Evolutionary conservation across 2,797 vertebrate genomes (phyloP), one percentile per base, ranked within the genome.

Genomic region (Esox masquinongy): DNA sequence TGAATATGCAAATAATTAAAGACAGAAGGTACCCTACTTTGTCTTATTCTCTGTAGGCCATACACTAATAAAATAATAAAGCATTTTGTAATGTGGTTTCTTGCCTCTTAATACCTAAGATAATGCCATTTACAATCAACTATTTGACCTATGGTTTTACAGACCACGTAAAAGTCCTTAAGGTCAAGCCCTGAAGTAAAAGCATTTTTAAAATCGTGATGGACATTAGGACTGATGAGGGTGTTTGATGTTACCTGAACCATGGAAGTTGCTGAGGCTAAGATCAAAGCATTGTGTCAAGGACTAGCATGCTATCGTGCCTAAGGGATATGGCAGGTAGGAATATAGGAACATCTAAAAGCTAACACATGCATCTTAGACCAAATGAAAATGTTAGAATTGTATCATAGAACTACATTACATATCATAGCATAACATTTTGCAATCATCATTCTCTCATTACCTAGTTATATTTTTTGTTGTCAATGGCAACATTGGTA

Each of bases 231-330:
- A 50, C 69, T 29, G 43, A 29, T 50, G 24, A 70, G 51, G 22
- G 22, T 3, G 43, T 70, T 56, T 72, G 50, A 72, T 34, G 70
- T 53, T 24, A 34, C 26, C 22, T 56, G 15, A 31, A 56, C 51
- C 26, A 34, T 56, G 51, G 49, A 34, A 19, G 15, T 5, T 70
- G 47, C 29, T 59, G 19, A 72, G 19, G 51, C 29, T 12, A 17
- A 72, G 17, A 39, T 61, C 51, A 72, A 36, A 72, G 50, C 70
- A 36, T 50, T 12, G 51, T 59, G 29, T 56, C 51, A 56, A 31
- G 31, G 53, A 36, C n/a, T 36, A 19, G 50, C 70, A 56, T 72
- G 17, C 4, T 12, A 19, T 19, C 1, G 5, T 16, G 24, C 22
- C 53, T 61, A 61, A 53, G 51, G 22, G 29, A 72, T 59, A 24